Conservation (phyloP, 2,888 invertebrate species). For the Melieria crassipennis region DNA sequence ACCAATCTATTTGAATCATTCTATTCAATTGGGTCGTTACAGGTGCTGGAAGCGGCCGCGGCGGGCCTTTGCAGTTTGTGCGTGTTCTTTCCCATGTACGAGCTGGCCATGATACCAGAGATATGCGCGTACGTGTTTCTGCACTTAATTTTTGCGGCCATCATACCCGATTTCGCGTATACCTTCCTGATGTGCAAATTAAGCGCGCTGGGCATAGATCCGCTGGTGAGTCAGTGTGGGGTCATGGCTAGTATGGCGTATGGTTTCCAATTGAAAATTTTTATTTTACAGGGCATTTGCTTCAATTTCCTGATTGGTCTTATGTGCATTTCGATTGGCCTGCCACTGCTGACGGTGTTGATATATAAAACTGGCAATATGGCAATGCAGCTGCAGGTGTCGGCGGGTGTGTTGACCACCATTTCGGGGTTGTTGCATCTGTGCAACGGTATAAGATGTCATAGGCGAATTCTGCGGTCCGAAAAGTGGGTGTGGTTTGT, state of each 20-base stretch:
- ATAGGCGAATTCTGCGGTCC: slow-evolving; percentile 32
- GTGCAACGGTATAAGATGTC: slow-evolving; percentile 35
- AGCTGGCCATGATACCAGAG: slow-evolving; percentile 17
- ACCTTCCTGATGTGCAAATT: slow-evolving; percentile 3
- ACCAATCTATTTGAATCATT: too few relatives aligned
- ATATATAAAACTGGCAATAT: slow-evolving; percentile 11
- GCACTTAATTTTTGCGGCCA: slow-evolving; percentile 16
- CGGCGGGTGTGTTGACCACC: slow-evolving; percentile 31
- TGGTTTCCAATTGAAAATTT: neutral
- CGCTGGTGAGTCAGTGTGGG: slow-evolving; percentile 33
- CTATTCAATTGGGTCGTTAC: neutral
- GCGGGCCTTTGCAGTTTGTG: neutral
- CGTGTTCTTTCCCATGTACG: slow-evolving; percentile 1
- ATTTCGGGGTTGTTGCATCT: slow-evolving; percentile 37
- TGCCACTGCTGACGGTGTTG: slow-evolving; percentile 10
- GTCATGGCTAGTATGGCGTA: neutral
- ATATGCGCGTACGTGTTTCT: slow-evolving; percentile 8
- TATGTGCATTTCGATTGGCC: slow-evolving; percentile 20
- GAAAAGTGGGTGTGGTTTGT: slow-evolving; percentile 32
- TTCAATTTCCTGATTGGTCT: slow-evolving; percentile 40
- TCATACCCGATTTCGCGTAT: slow-evolving; percentile 25
- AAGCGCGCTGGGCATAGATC: slow-evolving; percentile 40
- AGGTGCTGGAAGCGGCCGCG: slow-evolving; percentile 19
- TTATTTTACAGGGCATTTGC: slow-evolving; percentile 36
- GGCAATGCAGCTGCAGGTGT: slow-evolving; percentile 25